Evolutionary conservation across 1,140 invertebrate genomes (phyloP), one percentile per base, ranked within the genome.

Genomic region (Calephelis virginiensis): DNA sequence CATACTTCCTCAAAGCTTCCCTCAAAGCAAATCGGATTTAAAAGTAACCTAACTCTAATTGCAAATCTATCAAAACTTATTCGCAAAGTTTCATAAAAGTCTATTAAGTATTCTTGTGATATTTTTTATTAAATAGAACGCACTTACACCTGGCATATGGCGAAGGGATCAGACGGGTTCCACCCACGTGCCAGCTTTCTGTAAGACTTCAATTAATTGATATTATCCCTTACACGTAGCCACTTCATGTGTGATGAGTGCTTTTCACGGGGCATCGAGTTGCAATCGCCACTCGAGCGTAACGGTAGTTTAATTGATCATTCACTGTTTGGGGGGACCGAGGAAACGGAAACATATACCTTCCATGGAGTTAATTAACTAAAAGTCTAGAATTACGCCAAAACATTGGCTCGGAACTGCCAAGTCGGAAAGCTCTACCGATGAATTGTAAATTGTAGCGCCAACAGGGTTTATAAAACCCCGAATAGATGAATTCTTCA

Each of bases 161-260:
- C 75, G 74, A 80, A 72, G 69, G 75, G 69, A 75, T 71, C 66
- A 38, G 74, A 68, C 72, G 78, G 83, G 81, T 77, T 80, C 82
- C 76, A 69, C 60, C 75, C 86, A 81, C 83, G 86, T 75, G 83
- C 72, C 76, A 68, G 70, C 75, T 81, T 81, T 82, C 40, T 53
- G 61, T 73, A 76, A 82, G 82, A 77, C 83, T 88, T 87, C 83
- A 86, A 72, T 90, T 90, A 86, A 90, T 90, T 89, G 81, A 81
- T 85, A 86, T 82, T 82, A 81, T 76, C 81, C 78, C 80, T 78
- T 77, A 66, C 61, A 73, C 59, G 61, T 72, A 71, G 66, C 72
- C 72, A 53, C 67, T 38, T 61, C 70, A 69, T 76, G 81, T 78
- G 76, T 78, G 81, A 68, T 59, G 28, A 59, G 37, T 76, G 70